Conservation (phyloP, 1,140 invertebrate species). For the Maconellicoccus hirsutus region DNA sequence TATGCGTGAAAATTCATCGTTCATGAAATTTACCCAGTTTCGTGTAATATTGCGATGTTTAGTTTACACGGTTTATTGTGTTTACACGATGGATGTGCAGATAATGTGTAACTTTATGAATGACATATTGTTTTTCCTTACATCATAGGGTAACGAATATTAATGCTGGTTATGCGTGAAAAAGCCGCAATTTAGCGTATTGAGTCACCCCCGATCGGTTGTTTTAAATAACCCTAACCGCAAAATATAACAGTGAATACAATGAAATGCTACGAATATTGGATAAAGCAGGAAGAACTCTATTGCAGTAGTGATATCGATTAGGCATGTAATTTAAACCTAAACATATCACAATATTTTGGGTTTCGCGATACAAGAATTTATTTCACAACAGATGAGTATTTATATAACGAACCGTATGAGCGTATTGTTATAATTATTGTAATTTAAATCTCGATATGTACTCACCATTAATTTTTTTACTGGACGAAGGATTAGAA, state of each 20-base stretch:
- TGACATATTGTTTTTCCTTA: background rate
- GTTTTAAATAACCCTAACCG: slow-evolving; percentile 8
- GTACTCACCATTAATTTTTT: background rate
- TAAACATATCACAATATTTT: background rate
- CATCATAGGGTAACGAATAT: background rate
- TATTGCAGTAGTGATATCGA: background rate
- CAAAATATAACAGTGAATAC: slow-evolving; percentile 2
- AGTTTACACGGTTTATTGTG: background rate
- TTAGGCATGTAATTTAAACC: background rate
- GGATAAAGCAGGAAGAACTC: background rate
- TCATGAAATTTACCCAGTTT: too few species aligned
- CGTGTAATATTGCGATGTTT: background rate
- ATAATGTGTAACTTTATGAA: background rate
- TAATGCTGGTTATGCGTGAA: background rate
- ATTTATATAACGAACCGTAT: too few species aligned
- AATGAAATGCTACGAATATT: slow-evolving; percentile 5
- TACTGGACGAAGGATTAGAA: slow-evolving; percentile 1
- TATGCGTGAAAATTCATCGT: too few species aligned
- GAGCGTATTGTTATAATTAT: too few species aligned
- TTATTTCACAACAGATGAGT: background rate
- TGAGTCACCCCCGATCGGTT: background rate
- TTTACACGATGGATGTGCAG: background rate
- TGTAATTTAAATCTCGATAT: too few species aligned
- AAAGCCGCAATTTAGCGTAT: slow-evolving; percentile 7
- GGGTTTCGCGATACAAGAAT: too few species aligned